A percentile compares a stretch with the other conserved stretches of the same genome.
phyloP scores from a whole-genome alignment of 1,140 invertebrate genomes.

The Whitmania pigra region DNA sequence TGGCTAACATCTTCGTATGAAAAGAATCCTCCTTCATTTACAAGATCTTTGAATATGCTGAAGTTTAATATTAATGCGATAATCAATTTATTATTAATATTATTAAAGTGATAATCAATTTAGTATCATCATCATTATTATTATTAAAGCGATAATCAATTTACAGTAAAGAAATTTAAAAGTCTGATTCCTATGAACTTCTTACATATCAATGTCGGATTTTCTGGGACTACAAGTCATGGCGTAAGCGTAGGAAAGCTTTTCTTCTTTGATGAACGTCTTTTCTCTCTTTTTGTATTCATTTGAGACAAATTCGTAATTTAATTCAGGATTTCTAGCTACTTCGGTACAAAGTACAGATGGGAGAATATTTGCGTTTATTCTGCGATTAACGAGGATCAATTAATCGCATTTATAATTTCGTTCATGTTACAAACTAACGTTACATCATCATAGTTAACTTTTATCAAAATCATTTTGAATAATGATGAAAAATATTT shows the following conservation, averaged over 20 bases:
- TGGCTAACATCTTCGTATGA: background rate
- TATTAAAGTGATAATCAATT: too few species aligned
- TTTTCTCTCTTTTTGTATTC: background rate
- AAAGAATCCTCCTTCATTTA: background rate
- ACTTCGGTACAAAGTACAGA: background rate
- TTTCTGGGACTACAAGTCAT: background rate
- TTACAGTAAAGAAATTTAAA: background rate
- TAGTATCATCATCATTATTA: background rate
- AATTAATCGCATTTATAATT: background rate
- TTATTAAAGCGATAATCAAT: background rate
- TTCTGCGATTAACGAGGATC: background rate
- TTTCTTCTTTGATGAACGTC: background rate
- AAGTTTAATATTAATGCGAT: background rate
- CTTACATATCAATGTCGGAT: background rate
- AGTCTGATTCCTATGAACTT: too few species aligned
- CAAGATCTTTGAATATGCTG: background rate
- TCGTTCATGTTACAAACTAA: background rate
- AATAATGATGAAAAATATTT: background rate
- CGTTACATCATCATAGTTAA: background rate
- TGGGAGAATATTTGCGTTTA: background rate
- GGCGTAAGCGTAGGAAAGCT: background rate
- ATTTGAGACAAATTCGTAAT: background rate
- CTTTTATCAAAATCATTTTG: background rate
- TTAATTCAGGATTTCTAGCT: background rate
- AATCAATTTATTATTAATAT: too few species aligned